Evolutionary conservation across 1,140 invertebrate genomes (phyloP), one percentile per base, ranked within the genome.

Genomic region (Batillaria attramentaria): DNA sequence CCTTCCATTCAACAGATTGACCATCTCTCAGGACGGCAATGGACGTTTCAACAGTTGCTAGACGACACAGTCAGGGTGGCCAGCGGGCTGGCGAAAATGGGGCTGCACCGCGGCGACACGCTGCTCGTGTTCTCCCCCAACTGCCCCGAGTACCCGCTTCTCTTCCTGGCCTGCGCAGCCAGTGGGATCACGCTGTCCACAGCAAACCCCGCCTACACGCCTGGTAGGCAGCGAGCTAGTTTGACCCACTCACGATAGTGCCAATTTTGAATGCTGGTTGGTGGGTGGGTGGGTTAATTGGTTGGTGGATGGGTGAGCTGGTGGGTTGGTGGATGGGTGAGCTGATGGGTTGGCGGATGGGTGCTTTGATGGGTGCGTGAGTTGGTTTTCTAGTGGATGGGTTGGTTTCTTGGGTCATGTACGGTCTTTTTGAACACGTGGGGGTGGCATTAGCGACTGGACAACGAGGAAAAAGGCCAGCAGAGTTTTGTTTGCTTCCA

Each of bases 131-230:
- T 95, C 78, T 84, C 95, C 76, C 94, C 94, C 2, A 97, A 97
- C 90, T 88, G 93, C 28, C 95, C 95, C 0, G 95, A 97, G 88
- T 95, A 93, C 87, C 90, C 94, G 0, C 92, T 95, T 3, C 92
- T 93, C 3, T 86, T 93, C 20, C 87, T 95, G 43, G 96, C 95
- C 2, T 92, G 92, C 65, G 85, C 95, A 2, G 93, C 94, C 82
- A 94, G 94, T 33, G 95, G 95, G 0, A 91, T 95, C 1, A 85
- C 94, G 13, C 92, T 95, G 2, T 96, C 95, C 6, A 94, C 95
- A 0, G 91, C 95, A 0, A 97, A 97, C 92, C 95, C 95, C 2
- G 87, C 94, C 60, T 97, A 96, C 85, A 97, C 95, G 8, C 82
- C 93, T 84, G 94, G 96, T 97, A 75, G 37, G 79, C n/a, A n/a